Evolutionary conservation across 2,797 vertebrate species (phyloP).

Genomic region (Podargus strigoides): DNA sequence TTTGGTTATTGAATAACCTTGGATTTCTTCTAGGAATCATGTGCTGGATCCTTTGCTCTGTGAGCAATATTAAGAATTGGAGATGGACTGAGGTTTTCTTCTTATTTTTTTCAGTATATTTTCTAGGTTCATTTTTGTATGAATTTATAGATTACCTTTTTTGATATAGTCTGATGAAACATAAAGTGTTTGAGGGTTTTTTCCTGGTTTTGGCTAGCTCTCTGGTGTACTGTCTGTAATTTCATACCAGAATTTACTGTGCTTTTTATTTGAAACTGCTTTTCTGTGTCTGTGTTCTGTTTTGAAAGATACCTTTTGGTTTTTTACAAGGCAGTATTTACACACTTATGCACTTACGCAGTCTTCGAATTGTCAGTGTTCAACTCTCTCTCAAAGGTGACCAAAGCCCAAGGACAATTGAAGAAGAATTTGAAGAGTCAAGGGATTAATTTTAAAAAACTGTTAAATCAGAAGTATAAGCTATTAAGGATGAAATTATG

Average conservation of each 20-base stretch:
- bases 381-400: neutral
- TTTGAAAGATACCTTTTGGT: neutral
- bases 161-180: neutral
- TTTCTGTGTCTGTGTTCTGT: neutral
- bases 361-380: neutral
- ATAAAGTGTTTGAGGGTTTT: rapidly evolving
- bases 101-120: neutral
- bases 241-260: neutral
- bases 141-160: neutral
- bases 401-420: neutral
- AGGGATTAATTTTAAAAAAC: neutral
- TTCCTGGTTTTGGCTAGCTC: neutral
- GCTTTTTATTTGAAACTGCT: neutral
- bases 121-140: neutral
- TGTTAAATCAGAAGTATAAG: neutral
- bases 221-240: neutral
- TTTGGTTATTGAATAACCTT: neutral
- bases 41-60: neutral
- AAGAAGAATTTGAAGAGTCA: neutral
- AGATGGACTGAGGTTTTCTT: neutral
- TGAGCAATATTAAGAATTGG: neutral
- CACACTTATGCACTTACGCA: neutral
- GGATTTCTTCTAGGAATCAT: neutral
- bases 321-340: neutral
- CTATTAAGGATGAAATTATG: neutral